A percentile compares a stretch with the other conserved stretches of the same genome.
Conservation (phyloP, 2,888 invertebrate species). For the Ophion ellenae region DNA sequence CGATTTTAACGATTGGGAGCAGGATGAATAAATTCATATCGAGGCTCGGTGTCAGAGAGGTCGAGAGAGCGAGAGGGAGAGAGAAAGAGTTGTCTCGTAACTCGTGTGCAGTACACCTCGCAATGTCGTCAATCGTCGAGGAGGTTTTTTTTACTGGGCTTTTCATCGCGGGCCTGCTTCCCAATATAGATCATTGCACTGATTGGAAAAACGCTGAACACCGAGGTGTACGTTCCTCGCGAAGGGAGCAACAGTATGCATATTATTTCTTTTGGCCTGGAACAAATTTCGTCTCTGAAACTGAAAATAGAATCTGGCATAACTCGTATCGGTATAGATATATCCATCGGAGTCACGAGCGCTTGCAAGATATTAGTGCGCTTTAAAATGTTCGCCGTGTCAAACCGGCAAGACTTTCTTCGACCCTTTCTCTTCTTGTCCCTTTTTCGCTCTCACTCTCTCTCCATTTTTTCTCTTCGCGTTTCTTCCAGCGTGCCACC, state of each 20-base stretch:
- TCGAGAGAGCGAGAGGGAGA: not conserved
- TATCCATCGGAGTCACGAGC: slow-evolving; percentile 7
- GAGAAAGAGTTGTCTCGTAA: not conserved
- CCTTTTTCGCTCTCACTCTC: not conserved
- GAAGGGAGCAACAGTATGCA: slow-evolving; percentile 34
- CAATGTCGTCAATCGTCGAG: slow-evolving; percentile 18
- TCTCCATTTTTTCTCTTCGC: slow-evolving; percentile 4
- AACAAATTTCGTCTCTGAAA: slow-evolving; percentile 55
- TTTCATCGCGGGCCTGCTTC: not conserved
- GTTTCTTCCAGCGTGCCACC: not conserved
- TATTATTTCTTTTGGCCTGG: slow-evolving; percentile 58
- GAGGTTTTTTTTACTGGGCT: slow-evolving; percentile 7
- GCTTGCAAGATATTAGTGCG: slow-evolving; percentile 56
- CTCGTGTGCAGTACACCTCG: slow-evolving; percentile 12
- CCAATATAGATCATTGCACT: slow-evolving; percentile 34
- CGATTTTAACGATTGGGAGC: not conserved
- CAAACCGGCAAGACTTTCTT: slow-evolving; percentile 26
- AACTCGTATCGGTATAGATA: slow-evolving; percentile 21
- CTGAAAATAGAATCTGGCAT: slow-evolving; percentile 58
- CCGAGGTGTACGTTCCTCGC: slow-evolving; percentile 1
- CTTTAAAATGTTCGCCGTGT: slow-evolving; percentile 12
- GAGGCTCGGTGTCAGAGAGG: slow-evolving; percentile 24
- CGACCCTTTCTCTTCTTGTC: not conserved
- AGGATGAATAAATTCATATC: slow-evolving; percentile 2
- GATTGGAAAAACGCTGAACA: slow-evolving; percentile 18